Evolutionary conservation across 2,797 vertebrate species (phyloP).

Genomic region (Bradypodion ventrale): DNA sequence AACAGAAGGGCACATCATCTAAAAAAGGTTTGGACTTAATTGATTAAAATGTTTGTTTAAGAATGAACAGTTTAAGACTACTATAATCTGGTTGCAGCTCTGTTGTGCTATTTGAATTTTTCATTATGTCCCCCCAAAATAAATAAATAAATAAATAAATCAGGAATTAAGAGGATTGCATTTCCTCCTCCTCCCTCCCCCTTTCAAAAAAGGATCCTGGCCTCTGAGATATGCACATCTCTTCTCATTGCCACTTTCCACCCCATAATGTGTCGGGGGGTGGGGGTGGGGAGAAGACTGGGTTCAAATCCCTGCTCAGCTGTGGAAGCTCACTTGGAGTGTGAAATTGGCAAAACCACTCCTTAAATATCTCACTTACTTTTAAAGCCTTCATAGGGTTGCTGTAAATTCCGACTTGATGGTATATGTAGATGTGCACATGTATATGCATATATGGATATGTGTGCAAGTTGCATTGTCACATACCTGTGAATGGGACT

Average conservation of each 20-base stretch:
- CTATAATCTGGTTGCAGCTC: background rate
- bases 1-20: too few relatives aligned
- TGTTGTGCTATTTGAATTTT: background rate
- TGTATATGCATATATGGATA: background rate
- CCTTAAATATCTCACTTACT: too few relatives aligned
- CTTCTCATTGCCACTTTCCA: background rate
- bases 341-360: too few relatives aligned
- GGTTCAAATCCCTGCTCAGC: too few relatives aligned
- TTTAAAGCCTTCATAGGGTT: too few relatives aligned
- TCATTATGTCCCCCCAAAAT: background rate
- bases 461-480: background rate
- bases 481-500: too few relatives aligned
- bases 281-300: too few relatives aligned
- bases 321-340: too few relatives aligned
- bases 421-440: too few relatives aligned
- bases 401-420: too few relatives aligned
- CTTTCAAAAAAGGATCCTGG: background rate
- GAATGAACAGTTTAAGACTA: background rate
- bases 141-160: too few relatives aligned
- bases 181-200: background rate
- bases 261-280: background rate
- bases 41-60: background rate
- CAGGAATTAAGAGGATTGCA: too few relatives aligned
- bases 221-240: background rate
- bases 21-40: background rate